phyloP scores from a whole-genome alignment of 2,113 vertebrate species.

The Melanerpes aurifrons region DNA sequence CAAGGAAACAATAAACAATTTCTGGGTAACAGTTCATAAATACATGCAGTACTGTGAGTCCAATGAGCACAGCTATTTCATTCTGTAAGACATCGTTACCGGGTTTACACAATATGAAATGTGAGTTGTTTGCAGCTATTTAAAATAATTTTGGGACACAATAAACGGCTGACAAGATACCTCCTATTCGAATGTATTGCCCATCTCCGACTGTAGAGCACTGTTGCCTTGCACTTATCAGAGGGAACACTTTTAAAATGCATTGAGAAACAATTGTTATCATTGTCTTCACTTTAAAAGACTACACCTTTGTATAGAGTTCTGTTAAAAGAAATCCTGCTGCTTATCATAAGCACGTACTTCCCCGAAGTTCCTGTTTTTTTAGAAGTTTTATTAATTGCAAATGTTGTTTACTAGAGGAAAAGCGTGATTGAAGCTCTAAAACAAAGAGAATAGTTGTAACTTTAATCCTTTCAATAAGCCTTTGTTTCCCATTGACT shows the following conservation, averaged over 20 bases:
- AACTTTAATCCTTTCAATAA: constrained; percentile 85
- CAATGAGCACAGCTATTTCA: constrained; percentile 9
- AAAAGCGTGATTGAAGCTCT: constrained; percentile 76
- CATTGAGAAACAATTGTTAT: constrained; percentile 61
- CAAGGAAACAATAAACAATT: constrained; percentile 47
- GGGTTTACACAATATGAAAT: constrained; percentile 10
- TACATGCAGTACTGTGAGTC: neutral
- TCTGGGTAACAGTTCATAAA: constrained; percentile 39
- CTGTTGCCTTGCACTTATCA: constrained; percentile 52
- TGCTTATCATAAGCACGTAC: constrained; percentile 79
- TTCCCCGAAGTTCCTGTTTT: constrained; percentile 84
- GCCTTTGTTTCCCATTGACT: constrained; percentile 89
- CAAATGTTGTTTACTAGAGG: constrained; percentile 80
- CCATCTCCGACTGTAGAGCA: constrained; percentile 18
- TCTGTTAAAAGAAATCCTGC: constrained; percentile 74
- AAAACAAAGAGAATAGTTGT: constrained; percentile 80
- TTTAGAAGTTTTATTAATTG: constrained; percentile 79
- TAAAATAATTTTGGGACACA: constrained; percentile 34
- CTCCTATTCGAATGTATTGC: constrained; percentile 5
- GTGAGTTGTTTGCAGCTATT: constrained; percentile 13
- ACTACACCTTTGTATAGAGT: constrained; percentile 66
- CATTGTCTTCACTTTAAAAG: constrained; percentile 66
- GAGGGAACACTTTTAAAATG: constrained; percentile 61
- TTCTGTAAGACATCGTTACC: neutral
- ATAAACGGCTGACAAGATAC: constrained; percentile 37